phyloP scores from a whole-genome alignment of 2,113 vertebrate species.

The Ivindomyrus marchei region DNA sequence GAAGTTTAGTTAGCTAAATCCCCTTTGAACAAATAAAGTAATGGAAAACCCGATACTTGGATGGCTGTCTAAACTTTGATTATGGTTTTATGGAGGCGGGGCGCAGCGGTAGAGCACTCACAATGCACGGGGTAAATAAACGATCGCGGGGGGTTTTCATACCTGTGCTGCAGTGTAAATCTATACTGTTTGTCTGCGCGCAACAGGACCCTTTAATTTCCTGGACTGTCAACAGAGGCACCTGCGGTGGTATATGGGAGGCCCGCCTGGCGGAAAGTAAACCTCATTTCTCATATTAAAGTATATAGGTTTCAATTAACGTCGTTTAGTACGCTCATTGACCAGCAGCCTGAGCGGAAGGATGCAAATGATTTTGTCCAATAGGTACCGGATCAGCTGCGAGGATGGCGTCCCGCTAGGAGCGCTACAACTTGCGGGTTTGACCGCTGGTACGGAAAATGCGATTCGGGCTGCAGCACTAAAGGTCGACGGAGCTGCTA shows the following conservation, averaged over 20 bases:
- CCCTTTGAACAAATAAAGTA: conserved; percentile 12
- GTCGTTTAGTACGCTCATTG: background rate
- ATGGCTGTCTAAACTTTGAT: conserved; percentile 18
- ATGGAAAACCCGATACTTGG: conserved; percentile 17
- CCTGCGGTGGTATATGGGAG: background rate
- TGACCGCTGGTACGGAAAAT: background rate
- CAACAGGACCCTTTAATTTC: conserved; percentile 8
- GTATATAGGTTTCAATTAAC: background rate
- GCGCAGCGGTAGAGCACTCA: conserved; percentile 11
- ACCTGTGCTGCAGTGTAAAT: conserved; percentile 12
- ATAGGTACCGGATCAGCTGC: background rate
- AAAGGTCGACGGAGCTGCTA: background rate
- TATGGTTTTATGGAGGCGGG: conserved; percentile 7
- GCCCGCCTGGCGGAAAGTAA: background rate
- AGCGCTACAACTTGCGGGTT: background rate
- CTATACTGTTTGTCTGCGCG: background rate
- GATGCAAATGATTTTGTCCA: background rate
- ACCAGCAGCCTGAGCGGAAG: background rate
- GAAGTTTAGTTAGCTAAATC: background rate
- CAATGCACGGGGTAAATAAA: conserved; percentile 17
- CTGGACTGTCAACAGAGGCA: conserved; percentile 9
- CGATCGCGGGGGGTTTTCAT: background rate
- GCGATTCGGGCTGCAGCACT: background rate
- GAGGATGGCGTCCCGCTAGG: too few species aligned
- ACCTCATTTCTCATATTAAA: background rate